These are phyloP conservation scores for Rhabditophanes sp. DNA, from an alignment of 2,888 invertebrate species.

Conservation along the genomic window DNA sequence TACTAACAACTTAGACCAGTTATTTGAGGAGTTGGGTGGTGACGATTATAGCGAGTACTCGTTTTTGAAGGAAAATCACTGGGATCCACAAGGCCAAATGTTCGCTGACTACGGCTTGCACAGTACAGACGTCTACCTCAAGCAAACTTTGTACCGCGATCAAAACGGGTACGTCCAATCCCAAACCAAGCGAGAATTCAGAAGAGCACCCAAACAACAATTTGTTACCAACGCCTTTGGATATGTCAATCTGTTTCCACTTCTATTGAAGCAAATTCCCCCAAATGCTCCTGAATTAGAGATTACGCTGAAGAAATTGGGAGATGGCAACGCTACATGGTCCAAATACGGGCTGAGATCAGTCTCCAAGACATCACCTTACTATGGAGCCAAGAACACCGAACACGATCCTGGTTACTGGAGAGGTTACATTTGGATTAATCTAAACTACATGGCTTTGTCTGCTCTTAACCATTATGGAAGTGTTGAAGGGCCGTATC, in stretches of 20 bases:
- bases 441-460: conserved; percentile 79
- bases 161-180: conserved; percentile 1
- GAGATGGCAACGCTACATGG: conserved; percentile 51
- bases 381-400: conserved; percentile 79
- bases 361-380: conserved; percentile 64
- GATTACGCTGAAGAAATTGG: conserved; percentile 11
- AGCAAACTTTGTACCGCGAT: no score
- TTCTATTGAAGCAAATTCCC: conserved; percentile 67
- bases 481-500: conserved; percentile 11
- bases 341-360: conserved; percentile 71
- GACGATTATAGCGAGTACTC: no score
- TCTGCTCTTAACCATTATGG: conserved; percentile 55
- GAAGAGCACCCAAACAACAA: conserved; percentile 7
- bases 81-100: conserved; percentile 11
- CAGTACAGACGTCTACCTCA: conserved; percentile 65
- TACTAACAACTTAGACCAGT: no score
- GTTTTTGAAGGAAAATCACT: no score
- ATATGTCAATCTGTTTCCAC: conserved; percentile 65
- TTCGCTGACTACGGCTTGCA: conserved; percentile 90
- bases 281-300: conserved; percentile 64
- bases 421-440: conserved; percentile 85
- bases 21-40: no score
- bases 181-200: conserved; percentile 1
- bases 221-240: conserved; percentile 61
- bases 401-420: conserved; percentile 97